A percentile compares a stretch with the other conserved stretches of the same genome.
These are phyloP conservation scores for Poeciliopsis gracilis DNA, from an alignment of 2,797 vertebrate genomes.

Conservation along the genomic window DNA sequence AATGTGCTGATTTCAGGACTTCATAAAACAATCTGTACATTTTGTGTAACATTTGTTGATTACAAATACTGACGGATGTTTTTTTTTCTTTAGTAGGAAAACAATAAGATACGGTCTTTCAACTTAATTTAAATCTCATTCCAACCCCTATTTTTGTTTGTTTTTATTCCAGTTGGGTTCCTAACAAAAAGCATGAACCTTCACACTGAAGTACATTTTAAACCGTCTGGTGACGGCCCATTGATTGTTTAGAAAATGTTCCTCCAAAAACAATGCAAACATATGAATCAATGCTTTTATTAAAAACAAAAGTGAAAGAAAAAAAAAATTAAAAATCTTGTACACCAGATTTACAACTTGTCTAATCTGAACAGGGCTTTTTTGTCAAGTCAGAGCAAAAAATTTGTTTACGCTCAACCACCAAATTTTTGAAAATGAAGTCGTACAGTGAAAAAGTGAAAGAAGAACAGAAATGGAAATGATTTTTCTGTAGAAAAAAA, in stretches of 20 bases:
- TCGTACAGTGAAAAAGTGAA: slow-evolving; percentile 36
- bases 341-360: slow-evolving; percentile 43
- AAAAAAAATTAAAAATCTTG: slow-evolving; percentile 37
- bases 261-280: slow-evolving; percentile 9
- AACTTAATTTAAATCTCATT: neutral
- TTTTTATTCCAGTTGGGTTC: neutral
- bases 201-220: neutral
- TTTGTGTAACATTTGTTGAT: neutral
- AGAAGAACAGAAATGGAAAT: slow-evolving; percentile 8
- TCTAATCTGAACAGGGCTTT: slow-evolving; percentile 18
- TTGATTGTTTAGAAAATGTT: neutral
- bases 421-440: slow-evolving; percentile 15
- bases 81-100: neutral
- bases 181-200: neutral
- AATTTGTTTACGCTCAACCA: slow-evolving; percentile 22
- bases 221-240: neutral
- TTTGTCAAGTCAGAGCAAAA: neutral
- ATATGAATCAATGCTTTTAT: slow-evolving; percentile 61
- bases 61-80: neutral
- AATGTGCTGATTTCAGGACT: neutral
- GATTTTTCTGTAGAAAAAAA: slow-evolving; percentile 36
- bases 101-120: neutral
- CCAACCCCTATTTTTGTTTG: neutral
- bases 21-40: neutral
- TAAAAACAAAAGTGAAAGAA: slow-evolving; percentile 15